Evolutionary conservation across 1,140 invertebrate genomes (phyloP).

Genomic region (Lysiphlebus fabarum): DNA sequence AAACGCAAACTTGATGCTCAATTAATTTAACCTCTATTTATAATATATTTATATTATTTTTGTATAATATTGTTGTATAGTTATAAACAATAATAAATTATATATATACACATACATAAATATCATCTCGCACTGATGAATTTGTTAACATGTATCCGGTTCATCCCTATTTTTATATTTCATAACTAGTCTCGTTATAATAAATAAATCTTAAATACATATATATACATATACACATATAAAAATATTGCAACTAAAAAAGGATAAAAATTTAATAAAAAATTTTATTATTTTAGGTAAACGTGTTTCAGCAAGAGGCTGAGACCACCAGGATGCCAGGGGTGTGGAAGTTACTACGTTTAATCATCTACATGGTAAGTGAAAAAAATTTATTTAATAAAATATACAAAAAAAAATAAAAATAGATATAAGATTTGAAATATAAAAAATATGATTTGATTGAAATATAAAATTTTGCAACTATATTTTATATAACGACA

Average conservation of each 20-base stretch:
- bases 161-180: constrained; percentile 5
- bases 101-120: no score
- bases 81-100: no score
- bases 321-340: constrained; percentile 54
- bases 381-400: no score
- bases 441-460: no score
- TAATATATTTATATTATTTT: no score
- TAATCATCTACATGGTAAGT: constrained; percentile 55
- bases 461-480: no score
- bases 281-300: constrained; percentile 37
- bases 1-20: constrained; percentile 35
- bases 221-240: background rate
- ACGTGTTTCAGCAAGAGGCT: constrained; percentile 52
- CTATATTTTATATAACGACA: no score
- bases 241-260: background rate
- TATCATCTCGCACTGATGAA: constrained; percentile 42
- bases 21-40: constrained; percentile 50
- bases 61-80: no score
- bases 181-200: background rate
- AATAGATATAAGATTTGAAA: no score
- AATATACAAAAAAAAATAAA: no score
- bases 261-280: background rate
- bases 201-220: background rate
- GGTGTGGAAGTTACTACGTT: constrained; percentile 52
- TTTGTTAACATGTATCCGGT: constrained; percentile 47